phyloP scores from a whole-genome alignment of 92 coral and sea anemone genomes.

The Actinernus sp. region DNA sequence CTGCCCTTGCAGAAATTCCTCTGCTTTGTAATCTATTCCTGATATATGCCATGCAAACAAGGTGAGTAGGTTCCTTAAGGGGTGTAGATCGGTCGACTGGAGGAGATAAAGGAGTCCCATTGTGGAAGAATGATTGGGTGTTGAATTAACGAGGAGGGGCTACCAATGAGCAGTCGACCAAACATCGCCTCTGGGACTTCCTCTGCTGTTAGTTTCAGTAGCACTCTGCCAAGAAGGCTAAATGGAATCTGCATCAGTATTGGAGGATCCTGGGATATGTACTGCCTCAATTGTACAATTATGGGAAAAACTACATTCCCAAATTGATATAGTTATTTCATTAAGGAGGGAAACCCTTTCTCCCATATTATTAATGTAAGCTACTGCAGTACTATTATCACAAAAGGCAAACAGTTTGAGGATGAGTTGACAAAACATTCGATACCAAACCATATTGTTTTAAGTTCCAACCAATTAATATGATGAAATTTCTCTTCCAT shows the following conservation, averaged over 20 bases:
- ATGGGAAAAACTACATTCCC: constrained; percentile 12
- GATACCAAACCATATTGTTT: constrained; percentile 25
- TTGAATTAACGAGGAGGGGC: constrained; percentile 11
- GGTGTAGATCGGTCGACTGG: constrained; percentile 7
- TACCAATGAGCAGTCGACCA: constrained; percentile 34
- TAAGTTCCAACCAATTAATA: constrained; percentile 37
- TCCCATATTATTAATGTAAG: constrained; percentile 16
- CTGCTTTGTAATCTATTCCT: constrained; percentile 10
- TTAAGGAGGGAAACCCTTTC: constrained; percentile 11
- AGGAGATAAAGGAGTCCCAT: constrained; percentile 5
- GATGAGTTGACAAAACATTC: constrained; percentile 24
- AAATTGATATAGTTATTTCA: constrained; percentile 3
- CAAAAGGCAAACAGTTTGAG: constrained; percentile 7
- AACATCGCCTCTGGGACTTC: constrained; percentile 14
- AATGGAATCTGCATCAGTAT: constrained; percentile 3
- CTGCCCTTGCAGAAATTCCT: constrained; percentile 37
- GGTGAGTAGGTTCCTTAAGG: constrained; percentile 21
- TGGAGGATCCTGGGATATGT: constrained; percentile 17
- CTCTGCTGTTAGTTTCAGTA: constrained; percentile 2
- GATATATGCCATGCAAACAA: constrained; percentile 35
- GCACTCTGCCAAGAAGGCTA: constrained; percentile 15
- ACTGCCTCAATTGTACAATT: constrained; percentile 6
- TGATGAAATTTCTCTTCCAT: constrained; percentile 14
- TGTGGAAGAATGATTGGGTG: constrained; percentile 25
- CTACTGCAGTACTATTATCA: constrained; percentile 34